Base-by-base conservation (phyloP, 2,888 invertebrate genomes). In the Onchidella celtica region DNA sequence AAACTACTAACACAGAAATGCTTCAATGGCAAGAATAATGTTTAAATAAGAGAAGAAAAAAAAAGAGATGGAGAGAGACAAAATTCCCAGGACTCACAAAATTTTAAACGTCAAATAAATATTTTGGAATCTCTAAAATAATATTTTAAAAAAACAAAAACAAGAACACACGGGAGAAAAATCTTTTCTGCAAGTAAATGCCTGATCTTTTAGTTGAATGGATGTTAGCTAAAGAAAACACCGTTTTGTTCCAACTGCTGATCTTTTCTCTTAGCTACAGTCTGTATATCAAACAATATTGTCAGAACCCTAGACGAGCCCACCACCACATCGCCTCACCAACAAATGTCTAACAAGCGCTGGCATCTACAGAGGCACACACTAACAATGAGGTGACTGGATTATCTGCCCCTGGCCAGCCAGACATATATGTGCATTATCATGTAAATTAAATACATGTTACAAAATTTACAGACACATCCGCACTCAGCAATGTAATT, bases 391-490 rank as follows among this genome's bases (percentile, higher is more conserved):
- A 57, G 73, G 73, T 79, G 79, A 79, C 79, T 66, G 66, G 79
- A 74, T 73, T 82, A 82, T 79, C 74, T 82, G 82, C 82, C 78
- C 65, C 74, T 82, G 82, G 82, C 79, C 82, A 79, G 69, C 61
- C 73, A 69, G 74, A 74, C 73, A 34, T 65, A 78, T n/a, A n/a
- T n/a, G n/a, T 63, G 3, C 29, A 63, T n/a, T 57, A 9, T 40
- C 47, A 73, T 59, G n/a, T 34, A 14, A 27, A n/a, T n/a, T n/a
- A n/a, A n/a, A 61, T 47, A 3, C 32, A 40, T 63, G 34, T 32
- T 68, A 68, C 55, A 65, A 29, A 29, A 40, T 63, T 40, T 72
- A 79, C 59, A 78, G 63, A 78, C 38, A 78, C 40, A 27, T 59
- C 34, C 59, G 55, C 70, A 68, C 57, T 68, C 32, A 66, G 27